Evolutionary conservation across 2,888 invertebrate genomes (phyloP).

Genomic region (Ptychoptera contaminata): DNA sequence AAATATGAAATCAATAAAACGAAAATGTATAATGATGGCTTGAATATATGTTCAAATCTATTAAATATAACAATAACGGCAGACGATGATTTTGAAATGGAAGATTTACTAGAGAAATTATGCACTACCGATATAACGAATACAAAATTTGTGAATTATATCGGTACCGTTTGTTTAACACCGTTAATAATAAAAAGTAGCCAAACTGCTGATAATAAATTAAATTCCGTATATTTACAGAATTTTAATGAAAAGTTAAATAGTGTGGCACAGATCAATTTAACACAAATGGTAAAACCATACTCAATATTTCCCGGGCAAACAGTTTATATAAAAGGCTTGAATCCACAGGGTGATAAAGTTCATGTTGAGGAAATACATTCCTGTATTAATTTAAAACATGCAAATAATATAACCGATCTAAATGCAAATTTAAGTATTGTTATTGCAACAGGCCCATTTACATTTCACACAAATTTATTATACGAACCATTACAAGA

Average conservation of each 20-base stretch:
- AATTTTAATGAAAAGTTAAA: conserved; percentile 30
- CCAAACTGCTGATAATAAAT: conserved; percentile 45
- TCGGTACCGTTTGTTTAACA: conserved; percentile 60
- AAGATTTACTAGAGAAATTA: conserved; percentile 17
- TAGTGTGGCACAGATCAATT: too few relatives aligned
- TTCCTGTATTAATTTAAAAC: conserved; percentile 35
- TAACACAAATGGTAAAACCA: conserved; percentile 9
- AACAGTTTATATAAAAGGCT: conserved; percentile 51
- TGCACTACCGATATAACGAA: conserved; percentile 23
- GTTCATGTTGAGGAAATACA: conserved; percentile 51
- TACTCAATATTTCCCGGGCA: conserved; percentile 29
- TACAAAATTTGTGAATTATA: conserved; percentile 25
- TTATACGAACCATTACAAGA: conserved; percentile 69
- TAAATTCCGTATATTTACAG: conserved; percentile 33
- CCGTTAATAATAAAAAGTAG: too few relatives aligned
- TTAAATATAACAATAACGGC: conserved; percentile 18
- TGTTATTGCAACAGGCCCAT: conserved; percentile 70
- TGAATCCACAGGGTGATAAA: conserved; percentile 50
- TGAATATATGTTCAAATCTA: conserved; percentile 22
- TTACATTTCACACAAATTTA: conserved; percentile 59
- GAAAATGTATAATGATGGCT: conserved; percentile 20
- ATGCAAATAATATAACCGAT: conserved; percentile 29
- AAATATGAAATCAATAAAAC: conserved; percentile 10
- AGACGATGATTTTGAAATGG: conserved; percentile 10
- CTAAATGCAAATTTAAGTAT: conserved; percentile 43